Conservation (phyloP, 2,888 invertebrate species). For the Troides aeacus region DNA sequence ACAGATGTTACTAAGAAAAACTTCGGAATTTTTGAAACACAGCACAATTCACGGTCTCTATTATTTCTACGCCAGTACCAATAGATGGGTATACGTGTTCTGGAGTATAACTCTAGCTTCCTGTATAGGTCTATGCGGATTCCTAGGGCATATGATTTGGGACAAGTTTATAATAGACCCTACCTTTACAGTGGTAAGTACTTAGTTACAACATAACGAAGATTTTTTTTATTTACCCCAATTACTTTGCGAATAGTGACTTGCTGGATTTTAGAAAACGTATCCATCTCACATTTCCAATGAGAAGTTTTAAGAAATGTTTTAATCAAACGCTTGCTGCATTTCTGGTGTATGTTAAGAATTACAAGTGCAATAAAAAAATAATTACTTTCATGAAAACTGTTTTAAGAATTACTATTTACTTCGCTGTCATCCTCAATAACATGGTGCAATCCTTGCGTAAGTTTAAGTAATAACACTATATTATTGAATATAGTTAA, state of each 20-base stretch:
- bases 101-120: conserved; percentile 52
- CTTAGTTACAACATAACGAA: neutral
- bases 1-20: conserved; percentile 36
- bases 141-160: conserved; percentile 66
- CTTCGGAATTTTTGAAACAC: conserved; percentile 50
- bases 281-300: no score
- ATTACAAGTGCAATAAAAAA: no score
- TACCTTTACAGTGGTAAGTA: conserved; percentile 65
- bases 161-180: conserved; percentile 60
- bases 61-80: conserved; percentile 49
- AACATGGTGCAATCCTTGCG: no score
- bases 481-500: no score
- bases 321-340: no score
- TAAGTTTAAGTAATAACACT: no score
- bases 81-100: conserved; percentile 39
- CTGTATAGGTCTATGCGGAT: conserved; percentile 52
- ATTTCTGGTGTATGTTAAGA: no score
- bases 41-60: conserved; percentile 60
- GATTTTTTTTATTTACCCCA: neutral
- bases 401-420: no score
- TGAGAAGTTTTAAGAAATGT: no score
- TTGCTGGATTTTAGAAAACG: neutral
- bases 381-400: no score
- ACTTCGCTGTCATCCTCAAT: no score
- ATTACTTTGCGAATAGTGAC: no score